A percentile compares a stretch with the other conserved stretches of the same genome.
phyloP scores from a whole-genome alignment of 2,888 invertebrate species.

The Euphydryas editha region DNA sequence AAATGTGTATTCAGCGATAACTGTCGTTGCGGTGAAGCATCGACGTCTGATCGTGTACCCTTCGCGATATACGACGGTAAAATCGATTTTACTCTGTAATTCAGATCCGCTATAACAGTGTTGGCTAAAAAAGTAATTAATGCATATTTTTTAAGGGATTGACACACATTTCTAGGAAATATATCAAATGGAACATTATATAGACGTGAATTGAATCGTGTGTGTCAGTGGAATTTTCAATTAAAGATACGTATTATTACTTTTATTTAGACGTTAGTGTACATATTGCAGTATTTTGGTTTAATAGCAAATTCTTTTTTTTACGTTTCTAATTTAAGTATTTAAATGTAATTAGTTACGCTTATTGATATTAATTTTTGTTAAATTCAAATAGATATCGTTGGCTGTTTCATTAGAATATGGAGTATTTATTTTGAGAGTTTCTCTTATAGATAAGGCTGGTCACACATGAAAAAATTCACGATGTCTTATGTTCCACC shows the following conservation, averaged over 20 bases:
- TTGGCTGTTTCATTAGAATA: neutral
- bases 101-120: neutral
- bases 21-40: conserved; percentile 46
- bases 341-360: conserved; percentile 6
- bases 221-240: neutral
- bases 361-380: neutral
- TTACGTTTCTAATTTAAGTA: neutral
- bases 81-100: conserved; percentile 54
- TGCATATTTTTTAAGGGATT: too few relatives aligned
- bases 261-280: neutral
- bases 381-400: neutral
- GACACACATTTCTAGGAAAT: too few relatives aligned
- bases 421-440: conserved; percentile 3
- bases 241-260: neutral
- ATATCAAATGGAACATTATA: too few relatives aligned
- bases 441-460: neutral
- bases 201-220: too few relatives aligned
- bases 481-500: too few relatives aligned
- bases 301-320: conserved; percentile 10
- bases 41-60: conserved; percentile 44
- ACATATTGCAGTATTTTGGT: neutral
- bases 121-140: neutral
- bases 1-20: conserved; percentile 49
- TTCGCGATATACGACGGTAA: conserved; percentile 58
- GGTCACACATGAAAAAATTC: too few relatives aligned